phyloP scores from a whole-genome alignment of 2,888 invertebrate genomes.

The Papilio gigon region DNA sequence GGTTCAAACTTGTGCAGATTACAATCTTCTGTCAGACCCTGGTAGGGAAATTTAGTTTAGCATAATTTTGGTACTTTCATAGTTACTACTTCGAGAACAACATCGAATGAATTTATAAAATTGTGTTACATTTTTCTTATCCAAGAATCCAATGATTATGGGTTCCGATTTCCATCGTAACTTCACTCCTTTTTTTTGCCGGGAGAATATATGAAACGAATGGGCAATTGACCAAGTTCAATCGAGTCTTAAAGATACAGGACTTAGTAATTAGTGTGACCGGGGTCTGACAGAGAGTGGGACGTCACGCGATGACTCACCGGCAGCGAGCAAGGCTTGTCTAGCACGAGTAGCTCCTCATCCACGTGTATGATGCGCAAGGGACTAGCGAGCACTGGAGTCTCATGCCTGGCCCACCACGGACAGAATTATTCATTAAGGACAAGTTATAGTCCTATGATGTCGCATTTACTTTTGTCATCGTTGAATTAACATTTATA shows the following conservation, averaged over 20 bases:
- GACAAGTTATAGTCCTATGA: constrained; percentile 44
- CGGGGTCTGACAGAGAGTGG: constrained; percentile 36
- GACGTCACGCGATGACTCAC: constrained; percentile 79
- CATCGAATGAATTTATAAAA: not conserved
- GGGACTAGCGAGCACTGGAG: constrained; percentile 90
- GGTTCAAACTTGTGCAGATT: constrained; percentile 70
- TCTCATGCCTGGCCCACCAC: constrained; percentile 90
- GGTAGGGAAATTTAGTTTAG: constrained; percentile 48
- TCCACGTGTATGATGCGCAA: constrained; percentile 92
- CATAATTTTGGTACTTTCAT: constrained; percentile 33
- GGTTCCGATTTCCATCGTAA: not conserved
- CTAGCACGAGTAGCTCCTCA: constrained; percentile 92
- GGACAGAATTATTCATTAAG: constrained; percentile 49
- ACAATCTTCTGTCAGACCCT: constrained; percentile 71
- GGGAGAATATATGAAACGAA: not conserved
- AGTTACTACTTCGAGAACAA: not conserved
- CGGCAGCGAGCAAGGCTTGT: constrained; percentile 95
- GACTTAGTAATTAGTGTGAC: not conserved
- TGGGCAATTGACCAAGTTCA: too few species aligned
- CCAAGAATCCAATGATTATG: too few species aligned
- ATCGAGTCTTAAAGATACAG: not conserved
- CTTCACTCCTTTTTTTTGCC: not conserved
- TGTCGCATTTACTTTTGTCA: constrained; percentile 42
- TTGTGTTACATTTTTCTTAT: too few species aligned
- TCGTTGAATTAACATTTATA: not conserved